Evolutionary conservation across 2,888 invertebrate genomes (phyloP).

Genomic region (Microplitis manilae): DNA sequence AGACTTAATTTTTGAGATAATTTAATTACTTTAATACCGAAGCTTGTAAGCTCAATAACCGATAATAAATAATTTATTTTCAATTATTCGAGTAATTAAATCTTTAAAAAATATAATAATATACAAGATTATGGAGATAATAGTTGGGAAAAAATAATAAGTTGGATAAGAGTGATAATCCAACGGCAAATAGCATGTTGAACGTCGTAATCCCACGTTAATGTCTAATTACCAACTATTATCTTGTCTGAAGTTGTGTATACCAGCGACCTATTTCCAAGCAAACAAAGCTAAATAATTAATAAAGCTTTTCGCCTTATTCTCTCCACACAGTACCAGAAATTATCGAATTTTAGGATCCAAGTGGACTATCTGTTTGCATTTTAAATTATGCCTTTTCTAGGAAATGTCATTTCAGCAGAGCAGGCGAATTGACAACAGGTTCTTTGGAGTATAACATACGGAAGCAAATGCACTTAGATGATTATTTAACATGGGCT

Average conservation of each 20-base stretch:
- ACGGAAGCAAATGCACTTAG: not conserved
- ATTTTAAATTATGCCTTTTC: not conserved
- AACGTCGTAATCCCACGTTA: conserved; percentile 61
- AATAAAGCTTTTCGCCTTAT: conserved; percentile 42
- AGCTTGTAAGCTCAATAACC: no score
- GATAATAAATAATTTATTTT: not conserved
- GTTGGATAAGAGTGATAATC: conserved; percentile 32
- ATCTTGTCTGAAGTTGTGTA: conserved; percentile 49
- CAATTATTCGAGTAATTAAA: not conserved
- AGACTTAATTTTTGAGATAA: no score
- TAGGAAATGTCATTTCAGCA: not conserved
- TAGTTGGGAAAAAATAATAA: not conserved
- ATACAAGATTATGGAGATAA: not conserved
- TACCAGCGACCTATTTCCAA: conserved; percentile 22
- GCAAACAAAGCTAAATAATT: conserved; percentile 42
- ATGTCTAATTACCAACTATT: conserved; percentile 63
- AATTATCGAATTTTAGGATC: not conserved
- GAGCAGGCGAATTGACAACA: not conserved
- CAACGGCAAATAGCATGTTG: conserved; percentile 51
- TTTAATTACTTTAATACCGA: no score
- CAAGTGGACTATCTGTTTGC: not conserved
- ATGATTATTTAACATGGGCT: not conserved
- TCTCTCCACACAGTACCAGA: not conserved
- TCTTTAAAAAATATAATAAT: not conserved
- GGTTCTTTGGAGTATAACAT: not conserved